phyloP scores from a whole-genome alignment of 2,113 vertebrate species.

The Lathamus discolor region DNA sequence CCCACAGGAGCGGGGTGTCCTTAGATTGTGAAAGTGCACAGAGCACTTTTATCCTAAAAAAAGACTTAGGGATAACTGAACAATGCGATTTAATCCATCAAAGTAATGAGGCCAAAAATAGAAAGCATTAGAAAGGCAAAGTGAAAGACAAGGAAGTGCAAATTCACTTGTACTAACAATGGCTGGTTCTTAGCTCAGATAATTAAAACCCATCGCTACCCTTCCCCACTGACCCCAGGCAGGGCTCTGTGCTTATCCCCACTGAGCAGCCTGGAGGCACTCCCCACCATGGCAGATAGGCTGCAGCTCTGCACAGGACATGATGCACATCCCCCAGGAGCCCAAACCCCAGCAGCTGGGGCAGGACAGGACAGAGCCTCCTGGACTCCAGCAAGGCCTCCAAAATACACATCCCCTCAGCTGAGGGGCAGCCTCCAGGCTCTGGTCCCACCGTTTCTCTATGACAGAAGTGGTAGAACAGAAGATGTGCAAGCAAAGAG shows the following conservation, averaged over 20 bases:
- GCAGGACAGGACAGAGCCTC: neutral
- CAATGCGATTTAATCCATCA: neutral
- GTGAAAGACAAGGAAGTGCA: neutral
- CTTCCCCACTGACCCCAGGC: neutral
- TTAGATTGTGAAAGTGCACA: neutral
- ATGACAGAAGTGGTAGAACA: neutral
- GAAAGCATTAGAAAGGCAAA: neutral
- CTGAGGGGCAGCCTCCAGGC: neutral
- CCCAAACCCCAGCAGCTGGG: neutral
- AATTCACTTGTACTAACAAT: neutral
- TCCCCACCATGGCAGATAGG: neutral
- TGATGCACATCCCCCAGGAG: accelerated
- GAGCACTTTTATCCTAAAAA: neutral
- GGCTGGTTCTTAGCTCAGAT: neutral
- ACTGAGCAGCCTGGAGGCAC: neutral
- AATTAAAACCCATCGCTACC: neutral
- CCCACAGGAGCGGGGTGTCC: neutral
- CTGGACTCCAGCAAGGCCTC: neutral
- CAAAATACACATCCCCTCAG: neutral
- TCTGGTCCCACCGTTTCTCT: neutral
- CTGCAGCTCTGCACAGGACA: accelerated
- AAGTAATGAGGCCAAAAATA: neutral
- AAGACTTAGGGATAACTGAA: neutral
- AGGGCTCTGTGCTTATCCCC: neutral
- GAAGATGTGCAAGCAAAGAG: neutral